Evolutionary conservation across 2,797 vertebrate species (phyloP), one percentile per base, ranked within the genome.

Genomic region (Acanthopagrus latus): DNA sequence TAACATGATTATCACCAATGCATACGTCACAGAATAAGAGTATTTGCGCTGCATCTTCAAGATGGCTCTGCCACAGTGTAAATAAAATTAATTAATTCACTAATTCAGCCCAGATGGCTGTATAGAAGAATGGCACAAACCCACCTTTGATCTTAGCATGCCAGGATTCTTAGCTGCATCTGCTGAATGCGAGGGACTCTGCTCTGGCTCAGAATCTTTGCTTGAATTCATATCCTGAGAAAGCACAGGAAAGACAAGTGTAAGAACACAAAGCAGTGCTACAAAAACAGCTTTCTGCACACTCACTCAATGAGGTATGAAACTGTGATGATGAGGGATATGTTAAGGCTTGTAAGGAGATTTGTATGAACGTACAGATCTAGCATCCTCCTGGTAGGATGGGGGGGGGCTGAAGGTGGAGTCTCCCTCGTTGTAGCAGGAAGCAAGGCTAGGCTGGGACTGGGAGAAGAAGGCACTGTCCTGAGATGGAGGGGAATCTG

Each of bases 381-480:
- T 46, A 25, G 62, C 55, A 2, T 80, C 76, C 17, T 74, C 64
- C 18, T 63, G 56, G 23, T 20, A 10, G 38, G 64, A 67, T 55
- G 85, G 17, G 43, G 68, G 9, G 12, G 25, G n/a, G 21, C n/a
- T 56, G 64, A 17, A 2, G 76, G 55, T 21, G 66, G 74, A 20
- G 23, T 27, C 27, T 51, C 89, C 83, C 13, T 88, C 81, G 20
- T 52, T 38, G 33, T 73, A 29, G 62, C 43, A 63, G 67, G 89
- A 72, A 21, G 46, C 44, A 59, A 73, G 63, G 51, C 13, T 69
- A 46, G 87, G 78, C 73, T 94, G 94, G 1, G 95, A 95, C 71
- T 95, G 94, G 5, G 95, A 95, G 47, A 91, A 89, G 85, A 94
- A 89, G 3, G 82, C 87, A 9, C 93, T 93, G 74, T 95, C 88